Percentiles rank a stretch among this genome's conserved stretches.
Evolutionary conservation across 2,888 invertebrate species (phyloP).

Genomic region (Pseudoips prasinana): DNA sequence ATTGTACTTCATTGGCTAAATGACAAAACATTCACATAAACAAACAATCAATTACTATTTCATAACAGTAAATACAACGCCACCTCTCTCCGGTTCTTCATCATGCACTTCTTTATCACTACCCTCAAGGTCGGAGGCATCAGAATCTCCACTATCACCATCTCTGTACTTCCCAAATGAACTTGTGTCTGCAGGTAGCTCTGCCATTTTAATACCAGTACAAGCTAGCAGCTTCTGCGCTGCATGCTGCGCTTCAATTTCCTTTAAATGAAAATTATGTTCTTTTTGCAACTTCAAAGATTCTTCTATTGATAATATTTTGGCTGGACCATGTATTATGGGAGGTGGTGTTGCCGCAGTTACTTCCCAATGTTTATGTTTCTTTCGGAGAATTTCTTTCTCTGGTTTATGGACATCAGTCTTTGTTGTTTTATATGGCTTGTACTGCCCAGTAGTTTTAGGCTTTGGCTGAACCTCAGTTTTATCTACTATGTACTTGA

Average conservation of each 20-base stretch:
- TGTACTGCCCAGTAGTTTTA: conserved; percentile 65
- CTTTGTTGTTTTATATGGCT: conserved; percentile 82
- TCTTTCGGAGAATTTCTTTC: conserved; percentile 75
- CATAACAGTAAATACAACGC: conserved; percentile 77
- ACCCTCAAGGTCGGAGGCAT: conserved; percentile 62
- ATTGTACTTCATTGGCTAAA: too few relatives aligned
- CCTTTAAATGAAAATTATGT: conserved; percentile 65
- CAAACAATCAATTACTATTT: conserved; percentile 42
- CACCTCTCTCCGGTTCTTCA: conserved; percentile 80
- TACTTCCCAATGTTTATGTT: conserved; percentile 82
- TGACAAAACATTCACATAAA: too few relatives aligned
- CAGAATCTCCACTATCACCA: conserved; percentile 58
- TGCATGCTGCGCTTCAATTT: conserved; percentile 80
- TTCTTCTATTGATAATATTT: conserved; percentile 77
- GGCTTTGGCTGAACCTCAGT: conserved; percentile 61
- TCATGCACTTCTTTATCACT: conserved; percentile 81
- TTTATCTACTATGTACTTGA: conserved; percentile 79
- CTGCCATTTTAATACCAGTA: conserved; percentile 59
- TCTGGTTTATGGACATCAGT: conserved; percentile 78
- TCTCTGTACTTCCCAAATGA: conserved; percentile 64
- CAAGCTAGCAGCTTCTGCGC: conserved; percentile 74
- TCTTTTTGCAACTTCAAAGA: conserved; percentile 81
- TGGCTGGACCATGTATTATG: conserved; percentile 76
- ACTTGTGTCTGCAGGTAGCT: conserved; percentile 51
- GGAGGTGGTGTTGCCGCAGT: conserved; percentile 85